Percentiles rank a stretch among this genome's conserved stretches.
phyloP scores from a whole-genome alignment of 2,113 vertebrate species.

The Chaetodon auriga region DNA sequence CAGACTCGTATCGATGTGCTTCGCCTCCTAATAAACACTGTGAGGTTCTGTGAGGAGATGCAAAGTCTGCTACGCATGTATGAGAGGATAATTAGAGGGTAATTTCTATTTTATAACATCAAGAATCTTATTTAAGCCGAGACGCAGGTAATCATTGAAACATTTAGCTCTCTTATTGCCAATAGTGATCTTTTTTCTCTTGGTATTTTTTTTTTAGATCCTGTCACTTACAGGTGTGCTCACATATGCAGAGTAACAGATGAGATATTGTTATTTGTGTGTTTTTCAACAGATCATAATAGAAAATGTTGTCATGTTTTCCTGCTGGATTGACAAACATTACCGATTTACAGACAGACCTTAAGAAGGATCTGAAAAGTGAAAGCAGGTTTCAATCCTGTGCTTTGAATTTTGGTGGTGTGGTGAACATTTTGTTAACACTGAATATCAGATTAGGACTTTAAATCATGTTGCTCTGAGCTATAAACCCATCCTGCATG shows the following conservation, averaged over 20 bases:
- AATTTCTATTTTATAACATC: conserved; percentile 40
- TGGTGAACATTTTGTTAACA: neutral
- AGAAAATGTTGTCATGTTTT: neutral
- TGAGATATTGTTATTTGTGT: neutral
- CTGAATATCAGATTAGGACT: conserved; percentile 10
- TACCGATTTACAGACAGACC: neutral
- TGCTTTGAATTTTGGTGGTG: conserved; percentile 11
- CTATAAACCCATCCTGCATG: neutral
- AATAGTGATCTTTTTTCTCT: neutral
- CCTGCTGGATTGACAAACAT: neutral
- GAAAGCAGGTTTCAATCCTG: conserved; percentile 1
- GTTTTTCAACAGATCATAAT: neutral
- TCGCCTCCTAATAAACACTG: conserved; percentile 33
- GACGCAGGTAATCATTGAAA: conserved; percentile 23
- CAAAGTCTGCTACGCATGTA: neutral
- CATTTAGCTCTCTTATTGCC: neutral
- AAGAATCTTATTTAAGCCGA: conserved; percentile 43
- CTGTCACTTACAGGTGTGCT: neutral
- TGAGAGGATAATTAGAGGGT: conserved; percentile 34
- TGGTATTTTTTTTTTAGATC: neutral
- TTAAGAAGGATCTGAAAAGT: neutral
- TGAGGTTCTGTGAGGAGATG: conserved; percentile 11
- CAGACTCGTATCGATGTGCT: conserved; percentile 36
- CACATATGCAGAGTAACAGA: neutral
- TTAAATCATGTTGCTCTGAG: conserved; percentile 20